Evolutionary conservation across 2,888 invertebrate genomes (phyloP).

Genomic region (Tipula unca): DNA sequence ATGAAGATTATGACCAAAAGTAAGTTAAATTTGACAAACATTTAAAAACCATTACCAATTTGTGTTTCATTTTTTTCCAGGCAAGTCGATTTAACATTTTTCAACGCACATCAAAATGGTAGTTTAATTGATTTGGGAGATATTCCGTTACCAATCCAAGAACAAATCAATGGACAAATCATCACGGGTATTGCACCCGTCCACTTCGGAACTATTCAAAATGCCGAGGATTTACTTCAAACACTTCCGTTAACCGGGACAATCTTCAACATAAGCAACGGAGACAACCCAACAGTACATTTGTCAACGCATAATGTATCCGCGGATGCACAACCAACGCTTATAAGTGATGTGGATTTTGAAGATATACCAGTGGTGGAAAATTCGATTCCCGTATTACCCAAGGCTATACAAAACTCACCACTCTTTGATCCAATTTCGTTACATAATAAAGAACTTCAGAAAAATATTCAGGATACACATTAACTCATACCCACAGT

Average conservation of each 20-base stretch:
- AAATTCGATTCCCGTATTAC: conserved; percentile 9
- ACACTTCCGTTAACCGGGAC: conserved; percentile 40
- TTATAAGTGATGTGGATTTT: conserved; percentile 21
- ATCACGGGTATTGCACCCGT: conserved; percentile 46
- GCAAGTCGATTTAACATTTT: conserved; percentile 47
- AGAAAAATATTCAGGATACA: neutral
- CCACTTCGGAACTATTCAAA: conserved; percentile 42
- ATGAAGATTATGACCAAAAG: neutral
- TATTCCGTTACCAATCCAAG: conserved; percentile 47
- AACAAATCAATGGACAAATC: conserved; percentile 46
- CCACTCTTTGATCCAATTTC: neutral
- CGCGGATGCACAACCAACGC: conserved; percentile 30
- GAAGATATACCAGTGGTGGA: conserved; percentile 23
- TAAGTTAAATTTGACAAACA: neutral
- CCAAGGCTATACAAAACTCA: neutral
- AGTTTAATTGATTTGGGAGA: conserved; percentile 45
- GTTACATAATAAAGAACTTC: neutral
- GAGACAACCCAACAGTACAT: conserved; percentile 39
- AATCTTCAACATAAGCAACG: conserved; percentile 41
- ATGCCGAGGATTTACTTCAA: conserved; percentile 35
- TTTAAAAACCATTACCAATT: neutral
- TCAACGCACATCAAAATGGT: conserved; percentile 44
- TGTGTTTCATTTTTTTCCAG: conserved; percentile 31
- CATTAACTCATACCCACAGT: neutral
- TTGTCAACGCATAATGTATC: conserved; percentile 34